Conservation (phyloP, 37 sponge, comb jelly and placozoan species). For the Amphimedon queenslandica region DNA sequence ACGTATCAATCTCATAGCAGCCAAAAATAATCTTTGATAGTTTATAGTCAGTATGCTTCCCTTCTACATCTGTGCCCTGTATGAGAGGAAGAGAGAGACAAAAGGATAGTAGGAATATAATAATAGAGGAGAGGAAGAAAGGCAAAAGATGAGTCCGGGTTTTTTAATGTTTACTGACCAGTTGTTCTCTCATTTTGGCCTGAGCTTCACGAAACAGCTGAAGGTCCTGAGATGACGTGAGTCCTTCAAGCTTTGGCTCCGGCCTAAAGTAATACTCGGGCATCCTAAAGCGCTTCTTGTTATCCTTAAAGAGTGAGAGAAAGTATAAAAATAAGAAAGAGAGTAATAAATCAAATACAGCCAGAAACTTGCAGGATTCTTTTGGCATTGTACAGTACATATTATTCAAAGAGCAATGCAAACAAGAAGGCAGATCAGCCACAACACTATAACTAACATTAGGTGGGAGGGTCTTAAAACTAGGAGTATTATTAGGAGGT, state of each 20-base stretch:
- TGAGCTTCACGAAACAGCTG: conserved; percentile 73
- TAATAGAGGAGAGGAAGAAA: neutral
- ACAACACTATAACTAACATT: no score
- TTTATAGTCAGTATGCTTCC: conserved; percentile 24
- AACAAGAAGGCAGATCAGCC: no score
- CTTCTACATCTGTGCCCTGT: conserved; percentile 10
- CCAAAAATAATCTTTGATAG: conserved; percentile 56
- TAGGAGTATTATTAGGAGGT: neutral
- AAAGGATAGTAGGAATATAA: neutral
- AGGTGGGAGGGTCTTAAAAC: no score
- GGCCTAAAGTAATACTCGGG: conserved; percentile 17
- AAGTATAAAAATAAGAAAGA: no score
- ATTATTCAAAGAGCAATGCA: no score
- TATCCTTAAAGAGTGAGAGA: no score
- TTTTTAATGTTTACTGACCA: conserved; percentile 23
- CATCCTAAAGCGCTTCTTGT: no score
- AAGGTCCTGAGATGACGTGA: conserved; percentile 53
- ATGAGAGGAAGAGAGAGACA: neutral
- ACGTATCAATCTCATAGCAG: conserved; percentile 60
- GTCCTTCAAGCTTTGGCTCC: conserved; percentile 43
- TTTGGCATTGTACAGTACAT: no score
- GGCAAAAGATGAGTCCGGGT: neutral
- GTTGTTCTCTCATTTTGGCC: conserved; percentile 27
- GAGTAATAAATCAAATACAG: no score
- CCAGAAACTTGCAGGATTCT: no score